Evolutionary conservation across 2,113 vertebrate genomes (phyloP).

Genomic region (Spizaetus ornatus): DNA sequence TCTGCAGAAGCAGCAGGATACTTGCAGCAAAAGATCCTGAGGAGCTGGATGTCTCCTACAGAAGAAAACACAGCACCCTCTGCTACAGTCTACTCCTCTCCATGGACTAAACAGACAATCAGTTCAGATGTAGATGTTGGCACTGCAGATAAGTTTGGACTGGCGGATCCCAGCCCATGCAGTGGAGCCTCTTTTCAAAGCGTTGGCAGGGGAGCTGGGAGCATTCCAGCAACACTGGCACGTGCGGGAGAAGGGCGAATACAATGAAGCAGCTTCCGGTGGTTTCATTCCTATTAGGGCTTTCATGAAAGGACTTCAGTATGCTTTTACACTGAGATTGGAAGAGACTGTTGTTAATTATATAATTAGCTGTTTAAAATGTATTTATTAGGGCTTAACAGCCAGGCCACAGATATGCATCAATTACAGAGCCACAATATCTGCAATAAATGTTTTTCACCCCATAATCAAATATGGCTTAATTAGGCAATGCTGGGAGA

Average conservation of each 20-base stretch:
- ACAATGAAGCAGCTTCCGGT: neutral
- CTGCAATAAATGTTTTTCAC: slow-evolving; percentile 60
- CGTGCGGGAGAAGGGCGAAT: neutral
- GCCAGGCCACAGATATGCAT: slow-evolving; percentile 48
- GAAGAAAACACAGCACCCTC: neutral
- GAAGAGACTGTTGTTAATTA: slow-evolving; percentile 42
- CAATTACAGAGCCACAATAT: slow-evolving; percentile 55
- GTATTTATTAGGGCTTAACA: slow-evolving; percentile 62
- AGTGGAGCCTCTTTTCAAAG: neutral
- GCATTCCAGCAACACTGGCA: neutral
- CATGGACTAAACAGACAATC: too few relatives aligned
- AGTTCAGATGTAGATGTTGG: neutral
- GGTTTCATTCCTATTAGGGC: neutral
- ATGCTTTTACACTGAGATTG: neutral
- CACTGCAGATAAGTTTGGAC: neutral
- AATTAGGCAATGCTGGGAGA: slow-evolving; percentile 60
- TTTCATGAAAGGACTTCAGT: neutral
- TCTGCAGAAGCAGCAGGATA: neutral
- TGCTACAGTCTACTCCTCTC: neutral
- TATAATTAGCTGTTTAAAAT: slow-evolving; percentile 58
- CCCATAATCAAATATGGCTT: slow-evolving; percentile 61
- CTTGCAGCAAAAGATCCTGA: neutral
- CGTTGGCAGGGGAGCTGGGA: neutral
- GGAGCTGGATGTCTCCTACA: neutral
- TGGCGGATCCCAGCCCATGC: neutral